Base-by-base conservation (phyloP, 2,113 vertebrate species). In the Myanophis thanlyinensis region DNA sequence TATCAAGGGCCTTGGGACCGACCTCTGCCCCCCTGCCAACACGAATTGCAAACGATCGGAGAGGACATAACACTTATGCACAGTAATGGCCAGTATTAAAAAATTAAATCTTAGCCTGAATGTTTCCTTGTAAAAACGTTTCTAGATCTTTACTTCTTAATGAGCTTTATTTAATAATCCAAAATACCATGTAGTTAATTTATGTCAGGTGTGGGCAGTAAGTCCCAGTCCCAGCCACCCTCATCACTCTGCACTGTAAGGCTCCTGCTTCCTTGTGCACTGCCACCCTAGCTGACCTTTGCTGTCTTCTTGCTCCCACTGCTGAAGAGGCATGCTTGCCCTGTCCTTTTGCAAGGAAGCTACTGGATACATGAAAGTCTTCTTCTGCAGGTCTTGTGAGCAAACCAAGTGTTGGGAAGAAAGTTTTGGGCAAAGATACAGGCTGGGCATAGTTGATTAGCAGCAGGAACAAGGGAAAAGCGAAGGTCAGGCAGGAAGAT, bases 1-100 rank as follows among this genome's bases (percentile, higher is more conserved):
- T n/a, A n/a, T n/a, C n/a, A n/a, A n/a, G n/a, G n/a, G n/a, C n/a
- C n/a, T n/a, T n/a, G n/a, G n/a, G n/a, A n/a, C n/a, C n/a, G n/a
- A n/a, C n/a, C n/a, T n/a, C n/a, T n/a, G n/a, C n/a, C n/a, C n/a
- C n/a, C n/a, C n/a, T n/a, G n/a, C n/a, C n/a, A n/a, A n/a, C n/a
- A n/a, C n/a, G n/a, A n/a, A n/a, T n/a, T n/a, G n/a, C n/a, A n/a
- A n/a, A n/a, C n/a, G n/a, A n/a, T n/a, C n/a, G n/a, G n/a, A n/a
- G n/a, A n/a, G n/a, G n/a, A n/a, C 85, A 87, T 94, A 90, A 56
- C 15, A 94, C 87, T 93, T 95, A 95, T 85, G 67, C 44, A 90
- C 89, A 90, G 89, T 87, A 93, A 6, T 56, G 85, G 13, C 56
- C 11, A 88, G 30, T 35, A 44, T 67, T 73, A 92, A 88, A 92